Conservation (phyloP, 2,888 invertebrate species). For the Volucella inanis region DNA sequence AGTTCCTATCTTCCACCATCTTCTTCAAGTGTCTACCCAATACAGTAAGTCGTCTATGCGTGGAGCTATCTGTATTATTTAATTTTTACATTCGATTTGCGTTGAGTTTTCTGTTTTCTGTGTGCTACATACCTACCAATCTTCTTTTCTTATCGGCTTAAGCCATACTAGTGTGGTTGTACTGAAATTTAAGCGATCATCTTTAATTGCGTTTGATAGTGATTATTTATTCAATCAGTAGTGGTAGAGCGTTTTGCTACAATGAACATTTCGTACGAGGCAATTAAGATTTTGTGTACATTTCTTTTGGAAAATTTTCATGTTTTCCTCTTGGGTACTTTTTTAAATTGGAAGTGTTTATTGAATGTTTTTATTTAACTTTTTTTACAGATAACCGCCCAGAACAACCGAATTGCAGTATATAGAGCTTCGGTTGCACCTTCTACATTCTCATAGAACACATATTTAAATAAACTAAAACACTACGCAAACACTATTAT, state of each 20-base stretch:
- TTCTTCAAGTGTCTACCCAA: neutral
- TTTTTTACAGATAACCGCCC: constrained; percentile 44
- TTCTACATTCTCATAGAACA: constrained; percentile 73
- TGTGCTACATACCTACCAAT: neutral
- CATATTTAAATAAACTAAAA: neutral
- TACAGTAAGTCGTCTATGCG: neutral
- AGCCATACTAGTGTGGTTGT: neutral
- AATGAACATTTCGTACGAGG: constrained; percentile 13
- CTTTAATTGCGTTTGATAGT: neutral
- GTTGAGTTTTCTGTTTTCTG: neutral
- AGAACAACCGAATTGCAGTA: constrained; percentile 50
- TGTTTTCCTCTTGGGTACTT: neutral
- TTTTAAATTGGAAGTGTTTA: neutral
- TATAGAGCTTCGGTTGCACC: constrained; percentile 83
- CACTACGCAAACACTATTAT: constrained; percentile 32
- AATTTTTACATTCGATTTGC: neutral
- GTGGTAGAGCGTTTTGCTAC: constrained; percentile 7
- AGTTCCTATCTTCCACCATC: neutral
- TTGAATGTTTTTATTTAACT: neutral
- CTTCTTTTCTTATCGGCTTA: constrained; percentile 14
- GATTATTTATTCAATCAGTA: constrained; percentile 24
- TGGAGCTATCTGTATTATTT: constrained; percentile 1
- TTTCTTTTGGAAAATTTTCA: neutral
- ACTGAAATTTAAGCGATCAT: constrained; percentile 2
- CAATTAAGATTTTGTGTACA: constrained; percentile 1